Conservation (phyloP, 2,113 vertebrate species). For the Mustelus asterias region DNA sequence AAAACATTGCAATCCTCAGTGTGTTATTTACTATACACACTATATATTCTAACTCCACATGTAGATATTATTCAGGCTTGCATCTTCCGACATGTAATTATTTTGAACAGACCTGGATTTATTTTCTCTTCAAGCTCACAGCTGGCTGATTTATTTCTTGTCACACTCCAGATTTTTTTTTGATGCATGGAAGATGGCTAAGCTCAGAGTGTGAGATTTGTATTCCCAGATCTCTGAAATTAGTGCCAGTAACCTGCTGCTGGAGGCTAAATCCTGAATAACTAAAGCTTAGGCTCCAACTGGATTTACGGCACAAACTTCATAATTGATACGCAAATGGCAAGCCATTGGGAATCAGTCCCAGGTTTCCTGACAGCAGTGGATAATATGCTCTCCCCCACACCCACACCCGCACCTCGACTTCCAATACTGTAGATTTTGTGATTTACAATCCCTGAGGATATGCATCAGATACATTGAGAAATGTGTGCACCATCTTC, state of each 20-base stretch:
- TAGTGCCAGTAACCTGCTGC: slow-evolving; percentile 12
- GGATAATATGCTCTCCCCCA: background rate
- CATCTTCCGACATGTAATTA: background rate
- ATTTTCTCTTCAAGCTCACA: slow-evolving; percentile 10
- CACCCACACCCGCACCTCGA: too few species aligned
- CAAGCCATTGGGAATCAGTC: slow-evolving; percentile 15
- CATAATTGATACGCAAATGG: slow-evolving; percentile 2
- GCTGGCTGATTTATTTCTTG: background rate
- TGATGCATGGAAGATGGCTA: background rate
- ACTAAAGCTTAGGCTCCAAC: slow-evolving; percentile 17
- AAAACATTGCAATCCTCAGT: background rate
- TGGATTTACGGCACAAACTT: slow-evolving; percentile 20
- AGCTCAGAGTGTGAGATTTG: slow-evolving; percentile 18
- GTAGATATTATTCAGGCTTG: background rate
- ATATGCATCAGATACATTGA: background rate
- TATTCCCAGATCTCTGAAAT: slow-evolving; percentile 32
- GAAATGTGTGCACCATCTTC: background rate
- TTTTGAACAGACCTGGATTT: background rate
- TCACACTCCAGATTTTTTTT: slow-evolving; percentile 2
- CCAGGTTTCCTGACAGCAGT: background rate
- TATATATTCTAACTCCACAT: background rate
- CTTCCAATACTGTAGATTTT: background rate
- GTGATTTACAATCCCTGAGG: background rate
- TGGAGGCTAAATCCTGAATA: slow-evolving; percentile 17
- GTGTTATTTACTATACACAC: background rate